phyloP scores from a whole-genome alignment of 2,113 vertebrate genomes.

The Microtus richardsoni region DNA sequence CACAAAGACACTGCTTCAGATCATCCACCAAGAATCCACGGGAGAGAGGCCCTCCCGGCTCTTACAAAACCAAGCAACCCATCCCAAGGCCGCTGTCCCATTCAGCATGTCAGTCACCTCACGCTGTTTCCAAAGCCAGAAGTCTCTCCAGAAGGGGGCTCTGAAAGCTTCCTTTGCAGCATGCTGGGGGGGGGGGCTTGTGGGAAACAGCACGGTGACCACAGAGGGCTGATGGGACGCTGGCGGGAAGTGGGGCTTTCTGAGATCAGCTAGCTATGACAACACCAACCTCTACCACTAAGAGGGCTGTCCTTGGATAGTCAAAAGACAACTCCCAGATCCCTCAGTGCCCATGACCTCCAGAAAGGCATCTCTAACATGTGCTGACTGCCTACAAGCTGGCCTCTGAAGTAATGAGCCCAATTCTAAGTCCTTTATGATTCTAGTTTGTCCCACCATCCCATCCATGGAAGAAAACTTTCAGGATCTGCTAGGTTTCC shows the following conservation, averaged over 20 bases:
- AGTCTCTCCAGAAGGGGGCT: constrained; percentile 63
- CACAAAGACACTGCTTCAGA: constrained; percentile 69
- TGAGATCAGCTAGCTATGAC: constrained; percentile 76
- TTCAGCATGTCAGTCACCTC: constrained; percentile 71
- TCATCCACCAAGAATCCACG: constrained; percentile 30
- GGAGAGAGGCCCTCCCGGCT: constrained; percentile 23
- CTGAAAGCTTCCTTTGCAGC: constrained; percentile 73
- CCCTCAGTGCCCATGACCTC: accelerated
- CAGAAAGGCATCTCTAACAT: neutral
- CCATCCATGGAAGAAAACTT: neutral
- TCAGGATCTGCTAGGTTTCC: neutral
- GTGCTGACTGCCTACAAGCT: accelerated
- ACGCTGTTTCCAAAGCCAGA: constrained; percentile 64
- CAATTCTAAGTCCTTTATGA: neutral
- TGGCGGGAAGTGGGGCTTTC: constrained; percentile 38
- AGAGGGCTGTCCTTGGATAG: neutral
- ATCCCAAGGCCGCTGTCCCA: constrained; percentile 60
- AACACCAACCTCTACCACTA: constrained; percentile 71
- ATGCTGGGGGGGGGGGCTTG: neutral
- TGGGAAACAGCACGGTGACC: constrained; percentile 72
- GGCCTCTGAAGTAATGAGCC: neutral
- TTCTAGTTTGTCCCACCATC: neutral
- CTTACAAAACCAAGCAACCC: constrained; percentile 56
- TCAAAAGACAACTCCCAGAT: constrained; percentile 53
- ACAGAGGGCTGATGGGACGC: constrained; percentile 64